phyloP scores from a whole-genome alignment of 2,797 vertebrate genomes.

The Arnoldichthys spilopterus region DNA sequence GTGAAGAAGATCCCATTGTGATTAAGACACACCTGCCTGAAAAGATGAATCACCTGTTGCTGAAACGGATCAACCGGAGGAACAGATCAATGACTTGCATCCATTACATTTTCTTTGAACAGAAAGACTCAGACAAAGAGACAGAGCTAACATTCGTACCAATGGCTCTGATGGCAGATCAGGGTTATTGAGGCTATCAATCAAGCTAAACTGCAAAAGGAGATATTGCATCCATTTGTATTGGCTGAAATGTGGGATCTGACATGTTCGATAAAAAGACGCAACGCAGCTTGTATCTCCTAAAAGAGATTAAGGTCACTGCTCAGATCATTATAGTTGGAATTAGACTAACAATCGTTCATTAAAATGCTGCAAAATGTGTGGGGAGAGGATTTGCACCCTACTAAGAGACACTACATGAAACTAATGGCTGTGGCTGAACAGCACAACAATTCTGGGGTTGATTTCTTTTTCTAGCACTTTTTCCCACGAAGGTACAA shows the following conservation, averaged over 20 bases:
- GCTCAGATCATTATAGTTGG: slow-evolving; percentile 43
- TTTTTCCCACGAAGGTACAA: not conserved
- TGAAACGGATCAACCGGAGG: slow-evolving; percentile 39
- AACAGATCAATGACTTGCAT: slow-evolving; percentile 53
- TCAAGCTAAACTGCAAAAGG: slow-evolving; percentile 51
- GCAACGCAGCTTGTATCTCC: slow-evolving; percentile 25
- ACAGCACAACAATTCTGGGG: not conserved
- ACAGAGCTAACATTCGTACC: slow-evolving; percentile 46
- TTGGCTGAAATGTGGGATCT: slow-evolving; percentile 38
- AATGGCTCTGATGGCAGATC: slow-evolving; percentile 35
- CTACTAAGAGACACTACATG: not conserved
- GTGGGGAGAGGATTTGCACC: not conserved
- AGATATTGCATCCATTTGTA: slow-evolving; percentile 55
- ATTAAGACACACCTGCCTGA: slow-evolving; percentile 46
- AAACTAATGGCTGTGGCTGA: slow-evolving; percentile 16
- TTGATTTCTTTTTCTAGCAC: not conserved
- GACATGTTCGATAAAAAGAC: slow-evolving; percentile 45
- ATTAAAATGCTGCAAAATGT: slow-evolving; percentile 43
- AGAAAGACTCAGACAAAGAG: slow-evolving; percentile 44
- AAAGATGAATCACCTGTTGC: slow-evolving; percentile 52
- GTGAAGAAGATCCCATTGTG: slow-evolving; percentile 28
- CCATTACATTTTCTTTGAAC: slow-evolving; percentile 38
- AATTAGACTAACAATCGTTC: slow-evolving; percentile 42
- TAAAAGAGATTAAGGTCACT: slow-evolving; percentile 45
- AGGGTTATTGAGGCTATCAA: slow-evolving; percentile 58